A percentile compares a stretch with the other conserved stretches of the same genome.
Evolutionary conservation across 2,888 invertebrate species (phyloP).

Genomic region (Megalurothrips usitatus): DNA sequence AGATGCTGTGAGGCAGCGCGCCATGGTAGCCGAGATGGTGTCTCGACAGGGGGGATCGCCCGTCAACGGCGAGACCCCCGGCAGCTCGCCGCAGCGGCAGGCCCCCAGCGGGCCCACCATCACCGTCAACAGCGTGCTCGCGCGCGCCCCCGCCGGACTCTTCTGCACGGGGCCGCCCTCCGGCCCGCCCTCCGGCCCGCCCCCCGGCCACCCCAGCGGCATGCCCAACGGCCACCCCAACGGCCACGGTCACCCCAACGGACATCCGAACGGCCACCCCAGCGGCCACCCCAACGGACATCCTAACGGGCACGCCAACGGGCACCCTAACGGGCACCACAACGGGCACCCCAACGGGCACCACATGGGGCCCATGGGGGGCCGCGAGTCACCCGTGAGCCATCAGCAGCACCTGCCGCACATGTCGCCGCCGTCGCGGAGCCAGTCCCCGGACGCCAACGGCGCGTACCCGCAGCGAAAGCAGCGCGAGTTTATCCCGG

Average conservation of each 20-base stretch:
- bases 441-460: conserved; percentile 32
- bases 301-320: conserved; percentile 32
- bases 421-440: conserved; percentile 19
- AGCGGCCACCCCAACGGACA: conserved; percentile 33
- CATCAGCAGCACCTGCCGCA: not conserved
- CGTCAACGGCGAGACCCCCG: conserved; percentile 62
- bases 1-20: conserved; percentile 56
- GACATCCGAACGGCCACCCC: conserved; percentile 30
- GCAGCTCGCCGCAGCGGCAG: conserved; percentile 44
- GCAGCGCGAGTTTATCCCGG: conserved; percentile 94
- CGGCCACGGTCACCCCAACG: not conserved
- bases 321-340: conserved; percentile 43
- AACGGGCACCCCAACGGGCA: conserved; percentile 47
- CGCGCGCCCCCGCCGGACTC: conserved; percentile 59
- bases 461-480: conserved; percentile 74
- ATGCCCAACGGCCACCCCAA: conserved; percentile 29
- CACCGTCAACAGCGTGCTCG: conserved; percentile 13
- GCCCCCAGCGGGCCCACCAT: conserved; percentile 33
- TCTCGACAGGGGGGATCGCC: conserved; percentile 66
- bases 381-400: conserved; percentile 14
- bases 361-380: conserved; percentile 47
- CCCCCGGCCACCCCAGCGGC: conserved; percentile 33
- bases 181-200: conserved; percentile 31
- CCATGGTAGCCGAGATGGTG: conserved; percentile 84
- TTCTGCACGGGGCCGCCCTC: conserved; percentile 49